Evolutionary conservation across 2,888 invertebrate species (phyloP), one percentile per base, ranked within the genome.

Genomic region (Epiblema foenella): DNA sequence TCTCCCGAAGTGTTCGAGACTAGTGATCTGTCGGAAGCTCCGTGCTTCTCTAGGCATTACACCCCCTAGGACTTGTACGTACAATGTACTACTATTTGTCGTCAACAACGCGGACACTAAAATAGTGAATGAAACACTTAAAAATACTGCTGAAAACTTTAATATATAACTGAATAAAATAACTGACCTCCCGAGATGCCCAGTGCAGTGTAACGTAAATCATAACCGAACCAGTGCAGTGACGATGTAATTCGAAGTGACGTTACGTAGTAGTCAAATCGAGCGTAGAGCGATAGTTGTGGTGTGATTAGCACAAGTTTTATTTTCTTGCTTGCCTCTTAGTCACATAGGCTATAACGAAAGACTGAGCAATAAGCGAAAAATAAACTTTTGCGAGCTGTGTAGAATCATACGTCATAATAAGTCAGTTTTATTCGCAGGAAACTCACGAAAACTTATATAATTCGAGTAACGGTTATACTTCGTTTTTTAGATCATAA

Each of bases 171-270:
- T 33, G 7, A 33, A n/a, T 46, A 46, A 42, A 46, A 46, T 46
- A 46, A n/a, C 46, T 46, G 46, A n/a, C n/a, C 46, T 46, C 4
- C 46, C 5, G 46, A 46, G n/a, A 46, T n/a, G n/a, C 12, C 46
- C 46, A 46, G n/a, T 46, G 46, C 46, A 46, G 46, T 46, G 46
- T 46, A 46, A 46, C 46, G 15, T 7, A 46, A 0, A 46, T 46
- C 46, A n/a, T 46, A n/a, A 46, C 46, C 46, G 46, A 46, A 46
- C n/a, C 46, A 46, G 46, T 46, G 46, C 46, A 46, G 46, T 7
- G 46, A 46, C 46, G 46, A 46, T 46, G 46, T n/a, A 46, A 46
- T n/a, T 46, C 46, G 8, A 42, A n/a, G n/a, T 15, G 12, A 11
- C 42, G 42, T 42, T 15, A 42, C 15, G 42, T 7, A 46, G 12